phyloP scores from a whole-genome alignment of 1,140 invertebrate genomes.

The Meteorus sp. region DNA sequence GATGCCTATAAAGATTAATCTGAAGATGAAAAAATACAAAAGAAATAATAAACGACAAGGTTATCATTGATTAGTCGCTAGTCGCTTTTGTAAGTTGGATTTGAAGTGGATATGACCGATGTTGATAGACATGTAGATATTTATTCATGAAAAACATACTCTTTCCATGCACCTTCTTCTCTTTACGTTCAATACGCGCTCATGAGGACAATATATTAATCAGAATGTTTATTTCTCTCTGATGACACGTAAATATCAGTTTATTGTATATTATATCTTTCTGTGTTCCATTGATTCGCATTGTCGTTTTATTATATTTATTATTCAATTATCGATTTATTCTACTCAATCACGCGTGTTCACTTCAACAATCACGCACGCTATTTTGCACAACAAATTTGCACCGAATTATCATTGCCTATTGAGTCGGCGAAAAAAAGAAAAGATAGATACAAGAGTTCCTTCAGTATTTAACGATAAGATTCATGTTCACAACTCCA shows the following conservation, averaged over 20 bases:
- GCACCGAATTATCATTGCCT: conserved; percentile 8
- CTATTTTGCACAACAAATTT: conserved; percentile 23
- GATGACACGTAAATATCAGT: not conserved
- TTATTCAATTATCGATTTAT: conserved; percentile 9
- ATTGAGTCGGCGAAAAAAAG: not conserved
- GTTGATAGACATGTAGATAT: conserved; percentile 29
- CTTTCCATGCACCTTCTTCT: conserved; percentile 5
- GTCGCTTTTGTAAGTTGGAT: conserved; percentile 40
- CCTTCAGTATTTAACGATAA: not conserved
- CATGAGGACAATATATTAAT: conserved; percentile 21
- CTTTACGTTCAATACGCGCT: conserved; percentile 11
- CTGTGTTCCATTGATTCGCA: not conserved
- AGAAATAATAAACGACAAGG: conserved; percentile 12
- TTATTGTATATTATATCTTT: too few species aligned
- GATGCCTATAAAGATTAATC: too few species aligned
- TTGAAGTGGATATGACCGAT: conserved; percentile 41
- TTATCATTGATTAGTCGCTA: conserved; percentile 33
- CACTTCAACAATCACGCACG: conserved; percentile 31
- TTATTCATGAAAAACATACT: conserved; percentile 27
- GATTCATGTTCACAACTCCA: too few species aligned
- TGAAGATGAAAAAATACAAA: conserved; percentile 2
- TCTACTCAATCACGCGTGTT: conserved; percentile 22
- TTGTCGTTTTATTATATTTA: conserved; percentile 11
- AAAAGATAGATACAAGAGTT: not conserved
- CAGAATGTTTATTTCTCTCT: conserved; percentile 12